phyloP scores from a whole-genome alignment of 2,113 vertebrate species.

The Otus sunia region DNA sequence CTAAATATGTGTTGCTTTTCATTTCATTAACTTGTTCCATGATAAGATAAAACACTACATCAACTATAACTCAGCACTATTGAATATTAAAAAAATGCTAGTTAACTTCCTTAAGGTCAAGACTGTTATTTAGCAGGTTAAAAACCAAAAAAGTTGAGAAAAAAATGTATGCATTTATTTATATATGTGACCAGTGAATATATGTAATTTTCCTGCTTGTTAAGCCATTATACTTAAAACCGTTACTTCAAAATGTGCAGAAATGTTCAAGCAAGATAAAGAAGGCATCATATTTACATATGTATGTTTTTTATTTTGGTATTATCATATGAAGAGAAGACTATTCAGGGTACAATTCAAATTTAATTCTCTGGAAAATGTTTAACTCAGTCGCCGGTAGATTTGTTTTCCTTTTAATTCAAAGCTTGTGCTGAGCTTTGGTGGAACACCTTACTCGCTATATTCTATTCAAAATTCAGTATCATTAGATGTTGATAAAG shows the following conservation, averaged over 20 bases:
- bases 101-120: conserved; percentile 2
- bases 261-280: conserved; percentile 28
- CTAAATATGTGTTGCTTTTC: conserved; percentile 64
- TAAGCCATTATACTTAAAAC: conserved; percentile 6
- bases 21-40: conserved; percentile 64
- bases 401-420: not conserved
- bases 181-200: not conserved
- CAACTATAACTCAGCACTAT: conserved; percentile 45
- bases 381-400: not conserved
- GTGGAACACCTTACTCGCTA: conserved; percentile 67
- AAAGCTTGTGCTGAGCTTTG: conserved; percentile 62
- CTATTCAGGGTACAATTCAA: not conserved
- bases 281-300: not conserved
- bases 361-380: conserved; percentile 32
- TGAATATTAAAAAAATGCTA: conserved; percentile 13
- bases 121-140: conserved; percentile 9
- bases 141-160: not conserved
- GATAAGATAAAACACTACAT: conserved; percentile 60
- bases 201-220: conserved; percentile 12
- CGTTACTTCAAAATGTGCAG: not conserved
- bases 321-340: not conserved
- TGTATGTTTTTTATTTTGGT: not conserved
- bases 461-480: conserved; percentile 45
- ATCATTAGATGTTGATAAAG: conserved; percentile 44
- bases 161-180: not conserved